A percentile compares a stretch with the other conserved stretches of the same genome.
phyloP scores from a whole-genome alignment of 2,113 vertebrate genomes.

The Psettodes erumei region DNA sequence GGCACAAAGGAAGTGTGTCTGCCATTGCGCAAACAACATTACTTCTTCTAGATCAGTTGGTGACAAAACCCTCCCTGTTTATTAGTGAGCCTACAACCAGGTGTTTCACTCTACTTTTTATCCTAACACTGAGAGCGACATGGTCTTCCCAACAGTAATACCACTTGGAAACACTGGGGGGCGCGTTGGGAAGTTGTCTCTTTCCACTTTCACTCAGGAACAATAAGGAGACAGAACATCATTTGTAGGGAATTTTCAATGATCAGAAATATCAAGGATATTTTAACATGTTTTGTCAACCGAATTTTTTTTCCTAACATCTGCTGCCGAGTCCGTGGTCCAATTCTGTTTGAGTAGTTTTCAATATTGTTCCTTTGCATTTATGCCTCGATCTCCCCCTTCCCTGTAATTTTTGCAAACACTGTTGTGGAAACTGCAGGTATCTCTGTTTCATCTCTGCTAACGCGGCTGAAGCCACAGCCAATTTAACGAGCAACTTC shows the following conservation, averaged over 20 bases:
- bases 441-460: constrained; percentile 2
- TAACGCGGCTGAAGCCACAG: constrained; percentile 10
- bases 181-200: background rate
- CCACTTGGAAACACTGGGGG: background rate
- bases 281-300: background rate
- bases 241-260: background rate
- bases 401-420: background rate
- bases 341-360: constrained; percentile 6
- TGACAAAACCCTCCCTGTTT: too few relatives aligned
- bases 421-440: constrained; percentile 8
- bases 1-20: background rate
- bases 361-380: constrained; percentile 4
- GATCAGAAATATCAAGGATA: rapidly evolving
- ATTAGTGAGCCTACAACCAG: too few relatives aligned
- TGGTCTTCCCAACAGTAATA: background rate
- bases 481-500: constrained; percentile 18
- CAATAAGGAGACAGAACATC: background rate
- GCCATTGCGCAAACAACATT: background rate
- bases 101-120: too few relatives aligned
- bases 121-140: too few relatives aligned
- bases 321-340: too few relatives aligned
- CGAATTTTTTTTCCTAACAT: background rate
- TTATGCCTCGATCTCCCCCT: background rate
- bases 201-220: background rate
- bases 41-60: too few relatives aligned